These are phyloP conservation scores for Sphaerophoria taeniata DNA, from an alignment of 2,888 invertebrate genomes.

Conservation along the genomic window DNA sequence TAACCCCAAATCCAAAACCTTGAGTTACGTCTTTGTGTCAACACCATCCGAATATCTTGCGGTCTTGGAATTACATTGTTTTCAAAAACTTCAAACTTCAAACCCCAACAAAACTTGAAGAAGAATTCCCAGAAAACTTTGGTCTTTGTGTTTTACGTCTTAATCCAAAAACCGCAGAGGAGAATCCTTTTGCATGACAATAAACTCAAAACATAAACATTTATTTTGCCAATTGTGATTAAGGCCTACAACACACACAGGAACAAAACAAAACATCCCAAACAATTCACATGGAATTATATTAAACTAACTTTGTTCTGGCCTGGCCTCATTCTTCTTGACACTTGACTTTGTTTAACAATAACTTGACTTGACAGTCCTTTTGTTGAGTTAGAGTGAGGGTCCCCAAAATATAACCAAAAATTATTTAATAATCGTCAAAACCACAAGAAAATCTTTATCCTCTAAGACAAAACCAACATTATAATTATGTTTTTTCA, in stretches of 20 bases:
- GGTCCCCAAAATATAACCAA: conserved; percentile 4
- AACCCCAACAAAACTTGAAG: no score
- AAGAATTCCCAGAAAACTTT: conserved; percentile 4
- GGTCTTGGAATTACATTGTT: no score
- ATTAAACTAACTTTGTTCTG: background rate
- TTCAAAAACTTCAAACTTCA: no score
- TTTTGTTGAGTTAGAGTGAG: background rate
- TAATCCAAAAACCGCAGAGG: conserved; percentile 6
- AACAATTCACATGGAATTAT: conserved; percentile 15
- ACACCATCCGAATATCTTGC: no score
- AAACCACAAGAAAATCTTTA: conserved; percentile 26
- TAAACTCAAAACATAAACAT: conserved; percentile 11
- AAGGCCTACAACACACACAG: background rate
- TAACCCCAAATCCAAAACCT: no score
- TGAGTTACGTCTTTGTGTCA: no score
- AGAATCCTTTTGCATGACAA: conserved; percentile 2
- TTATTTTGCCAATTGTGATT: conserved; percentile 21
- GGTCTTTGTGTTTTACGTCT: conserved; percentile 5
- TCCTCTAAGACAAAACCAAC: conserved; percentile 3
- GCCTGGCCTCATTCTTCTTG: background rate
- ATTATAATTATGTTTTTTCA: conserved; percentile 25
- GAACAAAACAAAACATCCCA: conserved; percentile 3
- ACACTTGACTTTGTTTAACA: no score
- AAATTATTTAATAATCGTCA: conserved; percentile 28
- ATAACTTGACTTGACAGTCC: background rate